Percentiles rank a stretch among this genome's conserved stretches.
Conservation (phyloP, 2,888 invertebrate species). For the Phytoseiulus persimilis region DNA sequence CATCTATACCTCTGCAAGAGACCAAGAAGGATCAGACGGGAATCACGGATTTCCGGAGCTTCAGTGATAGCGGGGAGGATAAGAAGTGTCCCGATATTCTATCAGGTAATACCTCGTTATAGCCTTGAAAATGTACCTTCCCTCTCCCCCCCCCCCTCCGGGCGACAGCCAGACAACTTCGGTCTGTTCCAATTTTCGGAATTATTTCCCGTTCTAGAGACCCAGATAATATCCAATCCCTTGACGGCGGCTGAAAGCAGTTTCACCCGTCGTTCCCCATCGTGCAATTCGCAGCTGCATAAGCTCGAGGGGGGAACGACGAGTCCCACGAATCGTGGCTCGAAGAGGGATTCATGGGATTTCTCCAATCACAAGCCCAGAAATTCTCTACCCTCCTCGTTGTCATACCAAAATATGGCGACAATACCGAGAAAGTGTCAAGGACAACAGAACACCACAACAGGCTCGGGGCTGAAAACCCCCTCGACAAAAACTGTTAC, state of each 20-base stretch:
- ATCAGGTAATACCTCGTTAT: slow-evolving; percentile 51
- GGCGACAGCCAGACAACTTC: too few species aligned
- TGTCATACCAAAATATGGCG: slow-evolving; percentile 16
- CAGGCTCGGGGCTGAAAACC: not conserved
- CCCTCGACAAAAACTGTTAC: slow-evolving; percentile 22
- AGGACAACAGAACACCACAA: not conserved
- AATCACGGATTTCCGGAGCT: slow-evolving; percentile 40
- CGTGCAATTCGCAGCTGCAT: not conserved
- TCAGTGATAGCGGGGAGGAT: slow-evolving; percentile 51
- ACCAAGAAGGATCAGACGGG: slow-evolving; percentile 15
- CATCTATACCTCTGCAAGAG: slow-evolving; percentile 8
- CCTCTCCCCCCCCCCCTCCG: too few species aligned
- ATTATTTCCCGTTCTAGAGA: too few species aligned
- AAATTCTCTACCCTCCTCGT: slow-evolving; percentile 21
- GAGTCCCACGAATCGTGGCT: not conserved
- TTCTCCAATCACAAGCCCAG: slow-evolving; percentile 14
- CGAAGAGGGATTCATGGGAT: slow-evolving; percentile 30
- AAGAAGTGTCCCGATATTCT: slow-evolving; percentile 59
- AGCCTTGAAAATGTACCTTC: not conserved
- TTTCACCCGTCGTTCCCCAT: not conserved
- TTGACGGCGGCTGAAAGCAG: not conserved
- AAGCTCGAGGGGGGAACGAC: not conserved
- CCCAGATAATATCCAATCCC: not conserved
- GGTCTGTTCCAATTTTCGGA: too few species aligned
- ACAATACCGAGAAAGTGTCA: not conserved